These are phyloP conservation scores for Dynastes grantii DNA, from an alignment of 2,888 invertebrate genomes.

Conservation along the genomic window DNA sequence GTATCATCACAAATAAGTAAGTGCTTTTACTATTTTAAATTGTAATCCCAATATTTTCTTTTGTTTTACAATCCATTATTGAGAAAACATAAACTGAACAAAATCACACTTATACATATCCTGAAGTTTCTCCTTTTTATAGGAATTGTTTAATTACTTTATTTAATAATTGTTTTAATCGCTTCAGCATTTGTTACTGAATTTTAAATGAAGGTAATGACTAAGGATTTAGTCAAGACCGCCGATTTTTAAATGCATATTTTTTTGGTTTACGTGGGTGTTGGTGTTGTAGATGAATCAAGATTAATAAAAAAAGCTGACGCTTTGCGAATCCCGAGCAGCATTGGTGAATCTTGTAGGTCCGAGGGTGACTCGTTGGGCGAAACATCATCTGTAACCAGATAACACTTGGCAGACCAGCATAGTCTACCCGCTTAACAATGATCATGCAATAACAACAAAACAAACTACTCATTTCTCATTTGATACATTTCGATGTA, in stretches of 20 bases:
- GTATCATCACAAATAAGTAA: constrained; percentile 22
- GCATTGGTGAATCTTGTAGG: constrained; percentile 61
- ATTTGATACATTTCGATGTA: too few relatives aligned
- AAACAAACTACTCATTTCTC: background rate
- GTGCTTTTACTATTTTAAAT: constrained; percentile 4
- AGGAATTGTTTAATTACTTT: constrained; percentile 21
- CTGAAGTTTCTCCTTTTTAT: background rate
- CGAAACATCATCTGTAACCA: constrained; percentile 62
- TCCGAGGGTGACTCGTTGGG: constrained; percentile 60
- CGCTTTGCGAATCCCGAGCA: constrained; percentile 62
- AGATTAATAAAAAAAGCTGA: constrained; percentile 65
- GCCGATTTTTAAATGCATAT: constrained; percentile 15
- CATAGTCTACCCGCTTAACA: constrained; percentile 37
- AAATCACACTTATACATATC: constrained; percentile 11
- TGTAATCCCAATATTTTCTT: background rate
- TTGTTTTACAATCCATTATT: constrained; percentile 14
- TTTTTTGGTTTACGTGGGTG: constrained; percentile 61
- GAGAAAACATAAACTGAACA: constrained; percentile 1
- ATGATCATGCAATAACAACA: constrained; percentile 14
- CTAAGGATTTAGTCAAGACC: background rate
- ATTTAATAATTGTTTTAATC: constrained; percentile 27
- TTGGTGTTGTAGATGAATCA: constrained; percentile 65
- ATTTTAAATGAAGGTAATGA: constrained; percentile 20
- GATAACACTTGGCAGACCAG: constrained; percentile 45
- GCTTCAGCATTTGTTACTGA: constrained; percentile 31